Conservation (phyloP, 1,140 invertebrate species). For the Caenorhabditis brenneri region DNA sequence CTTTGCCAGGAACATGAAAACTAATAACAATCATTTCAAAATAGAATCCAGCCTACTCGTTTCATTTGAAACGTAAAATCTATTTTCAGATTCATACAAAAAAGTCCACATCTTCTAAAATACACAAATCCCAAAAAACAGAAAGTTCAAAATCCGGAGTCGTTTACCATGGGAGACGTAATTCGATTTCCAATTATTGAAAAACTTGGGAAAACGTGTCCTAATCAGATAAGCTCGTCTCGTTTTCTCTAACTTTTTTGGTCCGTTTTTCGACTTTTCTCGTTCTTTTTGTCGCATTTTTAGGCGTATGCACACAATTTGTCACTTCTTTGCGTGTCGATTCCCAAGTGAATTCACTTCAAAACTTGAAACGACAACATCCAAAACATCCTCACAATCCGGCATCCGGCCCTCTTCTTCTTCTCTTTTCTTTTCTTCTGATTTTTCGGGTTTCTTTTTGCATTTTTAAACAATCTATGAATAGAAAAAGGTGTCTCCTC, state of each 20-base stretch:
- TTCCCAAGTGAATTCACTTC: constrained; percentile 2
- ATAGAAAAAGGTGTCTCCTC: constrained; percentile 5
- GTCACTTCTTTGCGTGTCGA: constrained; percentile 37
- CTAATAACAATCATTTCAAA: no score
- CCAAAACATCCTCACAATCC: neutral
- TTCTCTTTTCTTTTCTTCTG: neutral
- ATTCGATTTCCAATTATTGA: constrained; percentile 1
- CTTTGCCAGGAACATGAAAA: no score
- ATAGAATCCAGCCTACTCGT: no score
- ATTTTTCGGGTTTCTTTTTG: neutral
- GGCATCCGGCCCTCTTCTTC: neutral
- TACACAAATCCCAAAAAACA: no score
- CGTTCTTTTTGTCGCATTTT: neutral
- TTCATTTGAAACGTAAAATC: no score
- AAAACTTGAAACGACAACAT: constrained; percentile 29
- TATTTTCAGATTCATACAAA: no score
- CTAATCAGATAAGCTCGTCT: neutral
- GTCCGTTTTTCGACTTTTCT: neutral
- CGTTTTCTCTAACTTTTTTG: neutral
- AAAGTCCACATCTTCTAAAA: no score
- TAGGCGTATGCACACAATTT: constrained; percentile 2
- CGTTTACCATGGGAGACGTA: no score
- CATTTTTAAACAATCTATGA: neutral
- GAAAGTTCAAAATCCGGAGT: no score
- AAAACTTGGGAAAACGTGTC: neutral